These are phyloP conservation scores for Rhabdophis nuchalis DNA, from an alignment of 2,797 vertebrate species.

Conservation along the genomic window DNA sequence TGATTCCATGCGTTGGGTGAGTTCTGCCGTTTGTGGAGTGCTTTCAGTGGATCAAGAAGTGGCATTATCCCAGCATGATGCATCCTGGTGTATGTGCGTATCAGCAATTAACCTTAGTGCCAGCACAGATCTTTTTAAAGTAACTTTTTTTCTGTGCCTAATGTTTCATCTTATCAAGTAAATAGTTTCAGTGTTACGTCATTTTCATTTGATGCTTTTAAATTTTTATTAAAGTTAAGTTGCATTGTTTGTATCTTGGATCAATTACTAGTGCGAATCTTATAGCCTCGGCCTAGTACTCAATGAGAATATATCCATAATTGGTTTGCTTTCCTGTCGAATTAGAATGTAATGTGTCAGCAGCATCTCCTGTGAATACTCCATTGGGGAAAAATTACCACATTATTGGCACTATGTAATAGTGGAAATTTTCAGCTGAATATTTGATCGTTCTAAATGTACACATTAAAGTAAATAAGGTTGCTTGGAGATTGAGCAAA, in stretches of 20 bases:
- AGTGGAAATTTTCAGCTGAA: not conserved
- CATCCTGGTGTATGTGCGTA: constrained; percentile 75
- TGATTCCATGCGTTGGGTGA: constrained; percentile 81
- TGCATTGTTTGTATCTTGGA: constrained; percentile 30
- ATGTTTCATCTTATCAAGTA: constrained; percentile 72
- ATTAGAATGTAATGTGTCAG: not conserved
- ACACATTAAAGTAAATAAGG: not conserved
- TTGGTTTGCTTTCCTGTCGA: not conserved
- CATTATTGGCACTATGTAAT: not conserved
- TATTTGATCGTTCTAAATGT: not conserved
- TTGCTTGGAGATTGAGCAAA: not conserved
- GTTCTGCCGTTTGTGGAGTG: constrained; percentile 78
- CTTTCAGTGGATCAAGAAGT: constrained; percentile 82
- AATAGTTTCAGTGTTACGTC: constrained; percentile 65
- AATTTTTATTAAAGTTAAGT: constrained; percentile 60
- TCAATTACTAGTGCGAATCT: constrained; percentile 40
- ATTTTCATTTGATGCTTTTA: constrained; percentile 62
- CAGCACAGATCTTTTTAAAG: constrained; percentile 66
- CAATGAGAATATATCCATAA: not conserved
- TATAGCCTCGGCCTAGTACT: constrained; percentile 23
- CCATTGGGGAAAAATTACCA: not conserved
- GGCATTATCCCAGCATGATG: constrained; percentile 81
- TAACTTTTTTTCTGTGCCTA: constrained; percentile 75
- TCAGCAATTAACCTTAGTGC: constrained; percentile 79
- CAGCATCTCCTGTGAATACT: not conserved